Evolutionary conservation across 1,140 invertebrate species (phyloP).

Genomic region (Archivesica marissinica): DNA sequence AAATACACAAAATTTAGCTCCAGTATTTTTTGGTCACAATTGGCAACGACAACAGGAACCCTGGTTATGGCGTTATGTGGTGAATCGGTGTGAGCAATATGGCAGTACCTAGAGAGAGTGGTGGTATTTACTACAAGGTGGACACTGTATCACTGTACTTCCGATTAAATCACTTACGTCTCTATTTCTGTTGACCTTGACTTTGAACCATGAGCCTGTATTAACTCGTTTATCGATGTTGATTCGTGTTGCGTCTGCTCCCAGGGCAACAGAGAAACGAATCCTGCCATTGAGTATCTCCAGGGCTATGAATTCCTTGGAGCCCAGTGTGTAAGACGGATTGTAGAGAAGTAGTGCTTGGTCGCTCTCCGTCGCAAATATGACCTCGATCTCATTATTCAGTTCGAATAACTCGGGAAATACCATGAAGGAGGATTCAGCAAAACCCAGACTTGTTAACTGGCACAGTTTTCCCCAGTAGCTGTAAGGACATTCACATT

Average conservation of each 20-base stretch:
- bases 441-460: conserved; percentile 94
- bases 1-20: too few species aligned
- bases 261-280: conserved; percentile 91
- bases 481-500: conserved; percentile 90
- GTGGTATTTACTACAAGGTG: too few species aligned
- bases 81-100: too few species aligned
- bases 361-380: conserved; percentile 94
- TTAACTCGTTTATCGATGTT: conserved; percentile 88
- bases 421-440: conserved; percentile 94
- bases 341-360: conserved; percentile 95
- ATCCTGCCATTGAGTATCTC: conserved; percentile 93
- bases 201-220: conserved; percentile 95
- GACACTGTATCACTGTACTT: too few species aligned
- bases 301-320: conserved; percentile 93
- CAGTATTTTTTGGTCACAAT: too few species aligned
- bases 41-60: too few species aligned
- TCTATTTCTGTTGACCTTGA: conserved; percentile 95
- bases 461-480: conserved; percentile 95
- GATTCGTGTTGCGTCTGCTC: conserved; percentile 90
- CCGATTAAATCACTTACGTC: conserved; percentile 76
- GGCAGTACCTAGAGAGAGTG: too few species aligned
- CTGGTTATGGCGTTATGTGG: too few species aligned
- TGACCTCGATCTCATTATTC: conserved; percentile 92
- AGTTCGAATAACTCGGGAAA: conserved; percentile 93
- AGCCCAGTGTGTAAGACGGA: conserved; percentile 87